phyloP scores from a whole-genome alignment of 2,888 invertebrate genomes.

The Macrosoma leucophasiata region DNA sequence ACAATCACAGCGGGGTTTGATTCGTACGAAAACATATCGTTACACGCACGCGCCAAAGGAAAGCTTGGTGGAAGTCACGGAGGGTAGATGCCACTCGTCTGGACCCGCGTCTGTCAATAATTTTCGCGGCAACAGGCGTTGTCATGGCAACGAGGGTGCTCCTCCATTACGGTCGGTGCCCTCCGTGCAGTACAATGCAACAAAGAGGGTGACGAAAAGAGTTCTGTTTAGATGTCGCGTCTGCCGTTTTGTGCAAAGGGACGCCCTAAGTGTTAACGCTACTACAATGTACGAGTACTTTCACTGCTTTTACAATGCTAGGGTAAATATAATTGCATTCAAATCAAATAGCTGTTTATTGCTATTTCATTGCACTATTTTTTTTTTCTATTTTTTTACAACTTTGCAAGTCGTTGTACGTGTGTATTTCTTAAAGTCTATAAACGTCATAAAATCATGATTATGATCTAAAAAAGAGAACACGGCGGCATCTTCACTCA shows the following conservation, averaged over 20 bases:
- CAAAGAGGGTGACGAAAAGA: slow-evolving; percentile 48
- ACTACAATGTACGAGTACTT: slow-evolving; percentile 4
- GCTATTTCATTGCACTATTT: no score
- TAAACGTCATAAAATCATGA: no score
- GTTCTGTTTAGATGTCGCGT: slow-evolving; percentile 49
- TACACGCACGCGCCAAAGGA: slow-evolving; percentile 39
- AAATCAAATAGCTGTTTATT: no score
- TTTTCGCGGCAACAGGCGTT: slow-evolving; percentile 61
- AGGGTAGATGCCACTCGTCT: slow-evolving; percentile 41
- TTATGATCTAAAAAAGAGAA: no score
- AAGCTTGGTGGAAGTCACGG: slow-evolving; percentile 10
- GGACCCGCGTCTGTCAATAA: slow-evolving; percentile 60
- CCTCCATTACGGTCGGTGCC: slow-evolving; percentile 56
- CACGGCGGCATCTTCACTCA: no score
- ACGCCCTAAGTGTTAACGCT: slow-evolving; percentile 21
- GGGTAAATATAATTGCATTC: slow-evolving; percentile 1
- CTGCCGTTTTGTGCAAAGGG: slow-evolving; percentile 45
- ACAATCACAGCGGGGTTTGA: slow-evolving; percentile 43
- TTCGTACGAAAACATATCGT: slow-evolving; percentile 58
- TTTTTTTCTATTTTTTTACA: no score
- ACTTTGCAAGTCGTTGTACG: no score
- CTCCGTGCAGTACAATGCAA: slow-evolving; percentile 50
- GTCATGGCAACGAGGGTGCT: slow-evolving; percentile 63
- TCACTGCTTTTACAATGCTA: slow-evolving; percentile 4
- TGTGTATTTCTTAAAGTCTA: no score